phyloP scores from a whole-genome alignment of 2,797 vertebrate species.

The Syncerus caffer region DNA sequence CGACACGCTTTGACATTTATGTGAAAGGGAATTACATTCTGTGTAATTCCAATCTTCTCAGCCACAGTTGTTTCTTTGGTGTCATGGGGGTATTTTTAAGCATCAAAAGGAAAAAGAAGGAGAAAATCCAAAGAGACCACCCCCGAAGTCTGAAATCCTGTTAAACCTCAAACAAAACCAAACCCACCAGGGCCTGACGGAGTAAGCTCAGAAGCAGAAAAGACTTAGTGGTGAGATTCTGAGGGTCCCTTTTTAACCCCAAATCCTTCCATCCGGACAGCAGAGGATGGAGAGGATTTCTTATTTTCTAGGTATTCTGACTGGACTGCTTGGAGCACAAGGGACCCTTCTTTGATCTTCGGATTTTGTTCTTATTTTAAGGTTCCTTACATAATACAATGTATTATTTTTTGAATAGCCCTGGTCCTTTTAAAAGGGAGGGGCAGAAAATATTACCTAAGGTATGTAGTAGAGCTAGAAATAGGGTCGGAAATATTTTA shows the following conservation, averaged over 20 bases:
- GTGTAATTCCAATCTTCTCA: slow-evolving; percentile 73
- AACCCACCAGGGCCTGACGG: slow-evolving; percentile 77
- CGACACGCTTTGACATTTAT: slow-evolving; percentile 12
- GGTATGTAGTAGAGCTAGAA: neutral
- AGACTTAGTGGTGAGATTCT: slow-evolving; percentile 43
- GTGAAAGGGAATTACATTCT: slow-evolving; percentile 71
- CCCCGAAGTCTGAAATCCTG: slow-evolving; percentile 76
- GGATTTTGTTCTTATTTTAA: slow-evolving; percentile 20
- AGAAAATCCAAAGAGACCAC: slow-evolving; percentile 77
- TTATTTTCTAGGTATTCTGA: slow-evolving; percentile 34
- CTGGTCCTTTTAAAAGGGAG: neutral
- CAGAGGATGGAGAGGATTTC: neutral
- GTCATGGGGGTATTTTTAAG: slow-evolving; percentile 28
- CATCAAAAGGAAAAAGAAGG: slow-evolving; percentile 68
- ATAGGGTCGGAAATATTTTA: neutral
- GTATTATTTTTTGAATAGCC: neutral
- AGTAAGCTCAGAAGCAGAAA: slow-evolving; percentile 70
- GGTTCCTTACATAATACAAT: neutral
- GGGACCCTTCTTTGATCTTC: neutral
- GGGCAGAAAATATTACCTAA: neutral
- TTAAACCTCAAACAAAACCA: slow-evolving; percentile 82
- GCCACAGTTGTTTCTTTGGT: slow-evolving; percentile 54
- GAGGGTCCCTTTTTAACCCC: neutral
- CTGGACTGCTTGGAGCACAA: neutral
- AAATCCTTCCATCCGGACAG: neutral